Evolutionary conservation across 2,888 invertebrate species (phyloP), one percentile per base, ranked within the genome.

Genomic region (Conops quadrifasciatus): DNA sequence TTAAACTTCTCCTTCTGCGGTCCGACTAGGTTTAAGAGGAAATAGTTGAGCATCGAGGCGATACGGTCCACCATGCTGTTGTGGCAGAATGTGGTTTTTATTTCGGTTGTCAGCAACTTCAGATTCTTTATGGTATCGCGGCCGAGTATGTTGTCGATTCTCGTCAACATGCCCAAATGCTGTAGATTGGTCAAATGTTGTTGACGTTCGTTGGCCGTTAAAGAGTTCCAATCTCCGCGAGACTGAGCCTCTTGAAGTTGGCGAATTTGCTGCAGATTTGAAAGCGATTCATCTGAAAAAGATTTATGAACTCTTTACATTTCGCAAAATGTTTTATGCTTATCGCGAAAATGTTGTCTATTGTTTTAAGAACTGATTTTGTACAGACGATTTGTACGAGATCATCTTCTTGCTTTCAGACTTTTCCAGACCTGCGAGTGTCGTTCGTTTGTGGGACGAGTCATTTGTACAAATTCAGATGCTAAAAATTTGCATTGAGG

Each of bases 21-120:
- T 0, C 96, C 96, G 15, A 95, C 97, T 73, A 98, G 87, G 84
- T 96, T 92, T 62, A 93, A 86, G 43, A 98, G 87, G 84, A 98
- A 95, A 86, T 97, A 97, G 87, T 98, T 98, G 71, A 98, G 89
- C 97, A 98, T 98, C 13, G 94, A 91, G 0, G 96, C 95, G 72
- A 98, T 92, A 36, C 97, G 89, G 82, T 97, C 96, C 1, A 96
- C 96, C 88, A 98, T 92, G 9, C 95, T 94, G 53, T 91, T 90
- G 83, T 97, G 96, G 76, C 94, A 95, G 87, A 97, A 97, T 59
- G 97, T 93, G 59, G 87, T 92, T 83, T 88, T 92, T 82, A 91
- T 94, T 87, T 90, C 89, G 0, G 91, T 90, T 0, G 94, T 93
- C 67, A 95, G 87, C 71, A 92, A 88, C 78, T 93, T 93, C 9